Evolutionary conservation across 2,797 vertebrate species (phyloP).

Genomic region (Premnoplex brunnescens): DNA sequence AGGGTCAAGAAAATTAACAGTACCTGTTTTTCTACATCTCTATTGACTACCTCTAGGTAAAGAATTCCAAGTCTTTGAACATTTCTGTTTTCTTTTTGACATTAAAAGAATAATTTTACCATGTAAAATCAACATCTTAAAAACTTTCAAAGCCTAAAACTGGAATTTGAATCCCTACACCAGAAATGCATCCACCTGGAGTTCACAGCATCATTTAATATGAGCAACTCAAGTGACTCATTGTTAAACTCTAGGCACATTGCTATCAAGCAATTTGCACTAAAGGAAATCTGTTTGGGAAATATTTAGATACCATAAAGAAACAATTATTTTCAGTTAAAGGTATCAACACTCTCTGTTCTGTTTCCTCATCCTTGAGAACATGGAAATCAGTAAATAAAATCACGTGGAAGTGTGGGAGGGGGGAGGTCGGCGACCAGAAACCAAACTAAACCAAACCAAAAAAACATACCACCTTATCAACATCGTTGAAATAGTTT

Average conservation of each 20-base stretch:
- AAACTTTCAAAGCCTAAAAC: neutral
- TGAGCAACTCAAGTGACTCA: fast-evolving
- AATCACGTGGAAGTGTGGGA: neutral
- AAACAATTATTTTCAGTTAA: neutral
- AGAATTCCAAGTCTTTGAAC: neutral
- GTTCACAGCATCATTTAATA: neutral
- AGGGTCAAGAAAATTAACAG: neutral
- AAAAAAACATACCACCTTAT: neutral
- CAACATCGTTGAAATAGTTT: neutral
- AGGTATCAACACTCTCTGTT: neutral
- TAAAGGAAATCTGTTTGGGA: neutral
- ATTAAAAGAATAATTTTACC: fast-evolving
- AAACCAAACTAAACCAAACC: neutral
- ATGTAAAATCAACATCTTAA: neutral
- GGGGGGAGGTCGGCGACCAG: too few relatives aligned
- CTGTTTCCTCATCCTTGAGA: neutral
- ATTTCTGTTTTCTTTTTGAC: neutral
- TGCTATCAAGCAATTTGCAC: neutral
- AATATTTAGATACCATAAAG: neutral
- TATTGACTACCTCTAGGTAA: neutral
- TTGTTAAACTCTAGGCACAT: neutral
- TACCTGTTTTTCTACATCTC: fast-evolving
- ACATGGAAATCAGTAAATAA: neutral
- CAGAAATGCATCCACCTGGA: fast-evolving
- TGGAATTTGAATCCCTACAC: neutral